Base-by-base conservation (phyloP, 2,797 vertebrate genomes). In the Benthosema pterotum region DNA sequence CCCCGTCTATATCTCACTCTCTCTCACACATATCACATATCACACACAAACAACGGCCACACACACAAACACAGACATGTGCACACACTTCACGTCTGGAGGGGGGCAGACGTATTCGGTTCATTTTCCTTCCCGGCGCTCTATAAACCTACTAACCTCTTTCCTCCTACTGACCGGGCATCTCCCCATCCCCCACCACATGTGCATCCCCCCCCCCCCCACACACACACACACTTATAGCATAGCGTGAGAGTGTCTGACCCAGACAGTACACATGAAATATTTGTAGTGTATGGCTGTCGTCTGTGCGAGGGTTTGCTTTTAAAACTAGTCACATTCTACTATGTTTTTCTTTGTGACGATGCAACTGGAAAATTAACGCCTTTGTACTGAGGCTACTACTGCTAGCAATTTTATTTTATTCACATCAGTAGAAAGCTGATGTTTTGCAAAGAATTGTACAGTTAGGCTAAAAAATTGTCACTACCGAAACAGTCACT, bases 151-250 rank as follows among this genome's bases (percentile, higher is more conserved):
- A 67, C 75, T 79, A 82, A 83, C 79, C 48, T 52, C 16, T 32
- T 15, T 60, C 47, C 48, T 60, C 15, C 16, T 9, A 13, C 13
- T 43, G 38, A 72, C 61, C 72, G 63, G 63, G 72, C 62, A 5
- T 38, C 55, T 56, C 47, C 63, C 79, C 78, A 64, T 78, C 84
- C 82, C 80, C 84, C 79, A 68, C 45, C 42, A n/a, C 65, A 75
- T 80, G 9, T 65, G 77, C 74, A 68, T 83, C 2, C 5, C 15
- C n/a, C 16, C 18, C 28, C 66, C 52, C 38, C 9, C 15, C 12
- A 63, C n/a, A n/a, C n/a, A n/a, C n/a, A n/a, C n/a, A n/a, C n/a
- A n/a, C n/a, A n/a, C n/a, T n/a, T n/a, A n/a, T n/a, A n/a, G n/a
- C 79, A 56, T 72, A 78, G 67, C 81, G 72, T 77, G 74, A 82